phyloP scores from a whole-genome alignment of 2,888 invertebrate species.

The Spilosoma lubricipeda region DNA sequence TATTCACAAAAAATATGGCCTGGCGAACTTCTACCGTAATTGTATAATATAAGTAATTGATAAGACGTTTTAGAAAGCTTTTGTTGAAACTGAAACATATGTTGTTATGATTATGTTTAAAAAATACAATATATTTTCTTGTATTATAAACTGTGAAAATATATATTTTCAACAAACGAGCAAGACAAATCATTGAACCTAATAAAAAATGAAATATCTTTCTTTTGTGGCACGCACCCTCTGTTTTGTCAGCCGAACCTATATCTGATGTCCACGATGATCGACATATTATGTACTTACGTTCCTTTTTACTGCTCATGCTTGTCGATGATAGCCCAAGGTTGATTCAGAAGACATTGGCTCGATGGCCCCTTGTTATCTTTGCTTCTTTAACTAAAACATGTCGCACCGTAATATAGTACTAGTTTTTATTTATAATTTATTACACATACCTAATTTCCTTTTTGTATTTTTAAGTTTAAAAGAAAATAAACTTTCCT shows the following conservation, averaged over 20 bases:
- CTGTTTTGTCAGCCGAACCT: slow-evolving; percentile 64
- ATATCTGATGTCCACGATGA: slow-evolving; percentile 43
- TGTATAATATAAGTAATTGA: too few species aligned
- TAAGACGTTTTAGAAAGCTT: too few species aligned
- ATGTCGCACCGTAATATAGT: too few species aligned
- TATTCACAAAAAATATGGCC: too few species aligned
- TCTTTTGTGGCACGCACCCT: slow-evolving; percentile 38
- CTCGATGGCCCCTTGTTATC: slow-evolving; percentile 18
- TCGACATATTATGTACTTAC: slow-evolving; percentile 37
- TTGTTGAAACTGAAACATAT: too few species aligned
- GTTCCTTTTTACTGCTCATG: slow-evolving; percentile 38
- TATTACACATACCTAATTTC: too few species aligned
- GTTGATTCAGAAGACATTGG: slow-evolving; percentile 27
- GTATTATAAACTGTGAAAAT: not conserved
- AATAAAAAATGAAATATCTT: slow-evolving; percentile 9
- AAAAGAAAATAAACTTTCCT: too few species aligned
- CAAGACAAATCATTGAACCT: not conserved
- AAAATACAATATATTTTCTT: not conserved
- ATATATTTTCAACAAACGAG: not conserved
- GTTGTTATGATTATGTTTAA: not conserved
- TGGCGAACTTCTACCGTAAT: too few species aligned
- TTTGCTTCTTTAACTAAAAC: slow-evolving; percentile 31
- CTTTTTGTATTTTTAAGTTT: too few species aligned
- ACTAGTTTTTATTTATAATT: too few species aligned
- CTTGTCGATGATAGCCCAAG: slow-evolving; percentile 11